phyloP scores from a whole-genome alignment of 2,113 vertebrate species.

The Pangasianodon gigas region DNA sequence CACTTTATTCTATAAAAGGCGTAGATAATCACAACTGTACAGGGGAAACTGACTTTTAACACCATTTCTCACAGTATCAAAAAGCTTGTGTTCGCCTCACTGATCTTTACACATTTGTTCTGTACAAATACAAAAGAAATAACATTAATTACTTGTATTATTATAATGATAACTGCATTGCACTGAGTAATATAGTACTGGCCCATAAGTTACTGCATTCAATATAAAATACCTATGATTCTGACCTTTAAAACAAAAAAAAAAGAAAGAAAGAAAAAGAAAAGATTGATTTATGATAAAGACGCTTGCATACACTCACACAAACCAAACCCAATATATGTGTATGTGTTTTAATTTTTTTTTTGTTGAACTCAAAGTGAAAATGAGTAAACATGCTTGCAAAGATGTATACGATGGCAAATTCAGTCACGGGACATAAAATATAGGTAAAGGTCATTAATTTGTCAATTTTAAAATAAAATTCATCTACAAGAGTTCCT shows the following conservation, averaged over 20 bases:
- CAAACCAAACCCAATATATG: conserved; percentile 50
- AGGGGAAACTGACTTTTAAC: conserved; percentile 78
- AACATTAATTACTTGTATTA: conserved; percentile 74
- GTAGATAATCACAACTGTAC: conserved; percentile 77
- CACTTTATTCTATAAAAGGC: conserved; percentile 81
- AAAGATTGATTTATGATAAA: conserved; percentile 57
- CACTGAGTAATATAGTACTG: conserved; percentile 83
- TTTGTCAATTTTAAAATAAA: not conserved
- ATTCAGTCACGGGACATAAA: conserved; percentile 39
- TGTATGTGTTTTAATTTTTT: conserved; percentile 11
- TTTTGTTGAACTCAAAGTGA: conserved; percentile 33
- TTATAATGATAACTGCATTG: conserved; percentile 79
- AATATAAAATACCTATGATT: conserved; percentile 74
- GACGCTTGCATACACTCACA: conserved; percentile 58
- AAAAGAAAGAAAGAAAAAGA: conserved; percentile 42
- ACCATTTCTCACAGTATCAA: conserved; percentile 82
- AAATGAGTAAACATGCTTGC: conserved; percentile 47
- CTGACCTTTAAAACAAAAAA: conserved; percentile 57
- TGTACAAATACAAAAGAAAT: conserved; percentile 81
- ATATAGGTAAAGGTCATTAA: not conserved
- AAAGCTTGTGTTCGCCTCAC: conserved; percentile 75
- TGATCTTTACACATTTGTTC: conserved; percentile 81
- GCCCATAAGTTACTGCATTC: conserved; percentile 82
- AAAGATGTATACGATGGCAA: conserved; percentile 14
- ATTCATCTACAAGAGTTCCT: not conserved